Conservation (phyloP, 2,113 vertebrate genomes). For the Bujurquina vittata region DNA sequence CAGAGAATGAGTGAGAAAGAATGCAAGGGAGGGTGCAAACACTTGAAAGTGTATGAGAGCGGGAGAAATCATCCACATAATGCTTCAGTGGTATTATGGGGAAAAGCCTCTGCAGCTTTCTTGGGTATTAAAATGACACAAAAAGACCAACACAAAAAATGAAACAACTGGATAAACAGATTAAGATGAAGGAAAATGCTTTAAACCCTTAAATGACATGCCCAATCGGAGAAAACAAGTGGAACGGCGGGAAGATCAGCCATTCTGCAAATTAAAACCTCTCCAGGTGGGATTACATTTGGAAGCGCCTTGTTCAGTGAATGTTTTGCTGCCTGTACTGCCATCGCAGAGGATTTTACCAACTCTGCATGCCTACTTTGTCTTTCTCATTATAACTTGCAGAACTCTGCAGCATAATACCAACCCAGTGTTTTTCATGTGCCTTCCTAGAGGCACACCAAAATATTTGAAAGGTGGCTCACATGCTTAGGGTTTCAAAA, state of each 20-base stretch:
- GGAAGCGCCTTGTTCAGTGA: constrained; percentile 37
- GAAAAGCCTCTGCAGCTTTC: constrained; percentile 31
- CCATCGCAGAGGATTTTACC: constrained; percentile 21
- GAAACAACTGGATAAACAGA: constrained; percentile 64
- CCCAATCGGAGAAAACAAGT: constrained; percentile 35
- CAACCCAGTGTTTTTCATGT: constrained; percentile 9
- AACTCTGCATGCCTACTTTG: constrained; percentile 11
- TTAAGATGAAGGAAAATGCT: constrained; percentile 55
- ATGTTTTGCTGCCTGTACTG: constrained; percentile 17
- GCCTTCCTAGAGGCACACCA: background rate
- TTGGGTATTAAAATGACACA: constrained; percentile 48
- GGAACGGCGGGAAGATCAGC: constrained; percentile 40
- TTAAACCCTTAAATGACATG: constrained; percentile 53
- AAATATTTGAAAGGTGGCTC: background rate
- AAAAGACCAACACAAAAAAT: constrained; percentile 39
- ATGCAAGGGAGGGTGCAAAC: background rate
- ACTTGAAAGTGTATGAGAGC: background rate
- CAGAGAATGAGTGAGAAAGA: constrained; percentile 15
- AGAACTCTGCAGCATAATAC: constrained; percentile 15
- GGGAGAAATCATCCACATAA: constrained; percentile 45
- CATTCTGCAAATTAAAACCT: constrained; percentile 59
- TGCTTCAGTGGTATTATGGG: constrained; percentile 24
- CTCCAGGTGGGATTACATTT: constrained; percentile 60
- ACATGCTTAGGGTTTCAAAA: background rate
- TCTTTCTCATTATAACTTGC: constrained; percentile 24